Conservation (phyloP, 2,113 vertebrate genomes). For the Lipophrys pholis region DNA sequence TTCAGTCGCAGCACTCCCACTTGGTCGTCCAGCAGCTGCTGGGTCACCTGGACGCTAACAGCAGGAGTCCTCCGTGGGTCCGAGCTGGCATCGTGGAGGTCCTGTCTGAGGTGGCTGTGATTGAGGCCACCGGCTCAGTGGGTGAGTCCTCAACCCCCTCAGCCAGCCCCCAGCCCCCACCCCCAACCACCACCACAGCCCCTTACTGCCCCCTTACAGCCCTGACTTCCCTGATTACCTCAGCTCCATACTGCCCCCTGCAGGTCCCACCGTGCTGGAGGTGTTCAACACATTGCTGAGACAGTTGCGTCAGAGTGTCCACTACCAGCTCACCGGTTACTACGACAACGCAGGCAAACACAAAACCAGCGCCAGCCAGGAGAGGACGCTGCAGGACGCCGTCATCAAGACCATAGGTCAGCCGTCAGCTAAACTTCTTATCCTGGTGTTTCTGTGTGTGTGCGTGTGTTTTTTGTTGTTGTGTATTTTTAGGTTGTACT, state of each 20-base stretch:
- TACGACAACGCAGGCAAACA: conserved; percentile 78
- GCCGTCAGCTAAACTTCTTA: background rate
- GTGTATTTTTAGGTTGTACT: no score
- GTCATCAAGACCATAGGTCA: conserved; percentile 91
- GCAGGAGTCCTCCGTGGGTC: conserved; percentile 86
- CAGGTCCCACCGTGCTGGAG: conserved; percentile 91
- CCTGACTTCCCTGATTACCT: no score
- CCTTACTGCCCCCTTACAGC: no score
- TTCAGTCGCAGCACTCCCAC: conserved; percentile 92
- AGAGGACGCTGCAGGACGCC: conserved; percentile 90
- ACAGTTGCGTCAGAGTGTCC: conserved; percentile 91
- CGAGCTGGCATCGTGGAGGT: conserved; percentile 92
- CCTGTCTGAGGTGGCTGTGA: conserved; percentile 88
- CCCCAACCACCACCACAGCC: no score
- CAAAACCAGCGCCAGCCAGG: conserved; percentile 83
- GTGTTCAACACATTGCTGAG: conserved; percentile 92
- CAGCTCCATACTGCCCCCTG: background rate
- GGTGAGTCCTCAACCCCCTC: conserved; percentile 77
- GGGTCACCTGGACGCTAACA: conserved; percentile 91
- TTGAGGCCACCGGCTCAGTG: conserved; percentile 89
- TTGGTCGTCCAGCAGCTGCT: conserved; percentile 94
- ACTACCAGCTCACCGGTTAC: conserved; percentile 90
- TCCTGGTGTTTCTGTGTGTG: background rate
- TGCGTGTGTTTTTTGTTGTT: no score
- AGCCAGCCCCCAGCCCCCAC: background rate